Percentiles rank a stretch among this genome's conserved stretches.
Evolutionary conservation across 2,888 invertebrate genomes (phyloP).

Genomic region (Amphipoea lucens): DNA sequence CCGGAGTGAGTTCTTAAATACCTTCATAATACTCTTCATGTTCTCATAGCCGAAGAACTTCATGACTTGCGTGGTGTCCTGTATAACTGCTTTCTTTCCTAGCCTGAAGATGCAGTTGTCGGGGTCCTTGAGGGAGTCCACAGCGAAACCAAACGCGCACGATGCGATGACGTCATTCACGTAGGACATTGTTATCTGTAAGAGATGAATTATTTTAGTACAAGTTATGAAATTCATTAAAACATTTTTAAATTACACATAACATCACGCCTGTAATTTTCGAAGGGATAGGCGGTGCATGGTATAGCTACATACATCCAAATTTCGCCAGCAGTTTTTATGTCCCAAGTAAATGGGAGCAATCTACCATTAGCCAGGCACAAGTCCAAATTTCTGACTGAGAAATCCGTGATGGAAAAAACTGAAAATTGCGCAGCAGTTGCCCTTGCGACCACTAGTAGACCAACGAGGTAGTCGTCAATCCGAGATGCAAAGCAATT

Average conservation of each 20-base stretch:
- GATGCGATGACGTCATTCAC: slow-evolving; percentile 90
- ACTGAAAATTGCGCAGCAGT: not conserved
- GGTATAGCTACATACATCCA: too few relatives aligned
- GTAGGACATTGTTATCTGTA: slow-evolving; percentile 81
- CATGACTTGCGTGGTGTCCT: slow-evolving; percentile 79
- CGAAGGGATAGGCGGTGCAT: not conserved
- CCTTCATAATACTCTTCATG: slow-evolving; percentile 78
- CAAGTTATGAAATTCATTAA: not conserved
- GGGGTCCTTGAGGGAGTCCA: slow-evolving; percentile 85
- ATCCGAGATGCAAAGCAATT: not conserved
- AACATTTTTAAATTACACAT: not conserved
- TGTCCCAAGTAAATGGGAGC: not conserved
- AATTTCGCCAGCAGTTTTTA: not conserved
- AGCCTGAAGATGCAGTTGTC: slow-evolving; percentile 86
- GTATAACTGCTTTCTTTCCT: slow-evolving; percentile 79
- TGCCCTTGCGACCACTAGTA: not conserved
- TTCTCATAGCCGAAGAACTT: slow-evolving; percentile 81
- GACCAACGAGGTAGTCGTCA: not conserved
- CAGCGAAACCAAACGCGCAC: slow-evolving; percentile 87
- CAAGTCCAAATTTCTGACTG: too few relatives aligned
- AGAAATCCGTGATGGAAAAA: not conserved
- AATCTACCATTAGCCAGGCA: not conserved
- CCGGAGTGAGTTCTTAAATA: slow-evolving; percentile 37
- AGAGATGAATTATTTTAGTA: not conserved
- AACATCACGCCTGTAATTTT: not conserved